These are phyloP conservation scores for Apus apus DNA, from an alignment of 2,113 vertebrate genomes.

Conservation along the genomic window DNA sequence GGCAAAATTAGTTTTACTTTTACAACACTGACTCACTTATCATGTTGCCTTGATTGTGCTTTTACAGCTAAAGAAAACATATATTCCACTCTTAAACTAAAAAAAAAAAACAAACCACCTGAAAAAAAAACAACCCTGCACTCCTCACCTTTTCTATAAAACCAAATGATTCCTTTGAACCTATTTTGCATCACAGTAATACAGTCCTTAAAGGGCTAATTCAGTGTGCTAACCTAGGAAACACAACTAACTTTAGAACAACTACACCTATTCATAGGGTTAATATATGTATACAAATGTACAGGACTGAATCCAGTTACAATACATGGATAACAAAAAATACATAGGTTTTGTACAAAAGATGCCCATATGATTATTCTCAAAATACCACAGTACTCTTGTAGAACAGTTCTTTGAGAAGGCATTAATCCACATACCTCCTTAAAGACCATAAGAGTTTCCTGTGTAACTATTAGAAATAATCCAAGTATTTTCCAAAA, in stretches of 20 bases:
- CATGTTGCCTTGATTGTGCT: conserved; percentile 84
- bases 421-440: neutral
- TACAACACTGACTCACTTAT: conserved; percentile 91
- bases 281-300: neutral
- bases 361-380: neutral
- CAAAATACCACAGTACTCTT: neutral
- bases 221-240: neutral
- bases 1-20: conserved; percentile 97
- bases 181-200: conserved; percentile 7
- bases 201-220: conserved; percentile 6
- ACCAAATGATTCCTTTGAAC: conserved; percentile 14
- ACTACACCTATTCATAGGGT: neutral
- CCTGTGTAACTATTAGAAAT: neutral
- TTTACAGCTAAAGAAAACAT: conserved; percentile 84
- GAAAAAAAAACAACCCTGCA: neutral
- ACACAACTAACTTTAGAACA: neutral
- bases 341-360: neutral
- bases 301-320: neutral
- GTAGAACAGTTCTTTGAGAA: conserved; percentile 32
- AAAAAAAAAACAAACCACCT: neutral
- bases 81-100: conserved; percentile 76
- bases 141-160: conserved; percentile 41
- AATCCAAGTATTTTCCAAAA: neutral
- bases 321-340: conserved; percentile 1
- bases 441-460: neutral